Evolutionary conservation across 1,140 invertebrate genomes (phyloP), one percentile per base, ranked within the genome.

Genomic region (Formica exsecta): DNA sequence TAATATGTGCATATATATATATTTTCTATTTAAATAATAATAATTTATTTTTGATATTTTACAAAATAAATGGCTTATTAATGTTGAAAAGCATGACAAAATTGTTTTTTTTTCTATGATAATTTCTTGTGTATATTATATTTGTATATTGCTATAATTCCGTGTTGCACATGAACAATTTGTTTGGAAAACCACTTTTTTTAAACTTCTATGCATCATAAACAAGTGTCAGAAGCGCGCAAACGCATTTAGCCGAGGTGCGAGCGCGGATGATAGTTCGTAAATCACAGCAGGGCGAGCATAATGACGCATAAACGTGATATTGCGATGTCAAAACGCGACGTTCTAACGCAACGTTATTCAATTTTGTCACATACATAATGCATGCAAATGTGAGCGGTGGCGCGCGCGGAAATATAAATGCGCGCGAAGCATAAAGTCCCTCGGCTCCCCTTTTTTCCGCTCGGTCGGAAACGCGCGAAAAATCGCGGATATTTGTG

Each of bases 301-400:
- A 41, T 81, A 81, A 81, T 81, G 51, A 81, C 66, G 19, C 66
- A 29, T 81, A 81, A 81, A 83, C 25, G 79, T 38, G 54, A 61
- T 54, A 74, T 80, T 41, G 11, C 16, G 13, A 71, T 41, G 77
- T 71, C 65, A 71, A 68, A 80, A 80, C 32, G 11, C 22, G 22
- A 70, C 22, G 16, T 11, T 11, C 19, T 38, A 61, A 83, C 32
- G 22, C 64, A 36, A 38, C 41, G 8, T 83, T 74, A 74, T 83
- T 83, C 79, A 83, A 83, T 83, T 62, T 61, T 32, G 36, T 32
- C 11, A 3, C 25, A 81, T 81, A 25, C 54, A 61, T 73, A 81
- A 71, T 71, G 65, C 25, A 81, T 81, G 66, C 25, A 59, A 59
- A 80, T 9, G n/a, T 7, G 9, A 25, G 6, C 61, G 61, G 41